A percentile compares a stretch with the other conserved stretches of the same genome.
These are phyloP conservation scores for Mizuhopecten yessoensis DNA, from an alignment of 1,140 invertebrate genomes.

Conservation along the genomic window DNA sequence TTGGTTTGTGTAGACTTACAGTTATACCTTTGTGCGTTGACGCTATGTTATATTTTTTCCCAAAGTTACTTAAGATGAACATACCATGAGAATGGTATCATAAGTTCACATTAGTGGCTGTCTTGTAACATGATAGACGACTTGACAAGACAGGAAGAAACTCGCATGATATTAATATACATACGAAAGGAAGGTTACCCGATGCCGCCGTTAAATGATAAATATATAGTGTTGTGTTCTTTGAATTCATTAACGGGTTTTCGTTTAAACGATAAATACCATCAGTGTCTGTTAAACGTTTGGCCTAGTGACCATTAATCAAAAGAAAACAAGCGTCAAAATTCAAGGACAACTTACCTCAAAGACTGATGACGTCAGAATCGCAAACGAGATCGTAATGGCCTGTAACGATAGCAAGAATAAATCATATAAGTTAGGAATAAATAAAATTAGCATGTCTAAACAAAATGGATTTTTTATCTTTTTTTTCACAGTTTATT, in stretches of 20 bases:
- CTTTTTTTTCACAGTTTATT: background rate
- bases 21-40: too few relatives aligned
- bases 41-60: background rate
- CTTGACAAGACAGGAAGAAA: background rate
- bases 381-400: constrained; percentile 14
- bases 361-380: background rate
- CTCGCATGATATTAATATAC: constrained; percentile 18
- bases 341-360: constrained; percentile 24
- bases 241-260: constrained; percentile 22
- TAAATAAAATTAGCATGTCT: constrained; percentile 35
- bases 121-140: background rate
- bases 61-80: background rate
- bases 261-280: background rate
- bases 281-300: background rate
- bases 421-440: background rate
- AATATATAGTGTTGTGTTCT: constrained; percentile 5
- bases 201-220: background rate
- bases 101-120: background rate
- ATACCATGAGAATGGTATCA: background rate
- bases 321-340: constrained; percentile 39
- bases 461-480: constrained; percentile 15
- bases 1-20: too few relatives aligned
- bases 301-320: constrained; percentile 25
- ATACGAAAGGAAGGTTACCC: background rate
- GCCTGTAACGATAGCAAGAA: constrained; percentile 23